Evolutionary conservation across 2,888 invertebrate genomes (phyloP).

Genomic region (Mayetiola destructor): DNA sequence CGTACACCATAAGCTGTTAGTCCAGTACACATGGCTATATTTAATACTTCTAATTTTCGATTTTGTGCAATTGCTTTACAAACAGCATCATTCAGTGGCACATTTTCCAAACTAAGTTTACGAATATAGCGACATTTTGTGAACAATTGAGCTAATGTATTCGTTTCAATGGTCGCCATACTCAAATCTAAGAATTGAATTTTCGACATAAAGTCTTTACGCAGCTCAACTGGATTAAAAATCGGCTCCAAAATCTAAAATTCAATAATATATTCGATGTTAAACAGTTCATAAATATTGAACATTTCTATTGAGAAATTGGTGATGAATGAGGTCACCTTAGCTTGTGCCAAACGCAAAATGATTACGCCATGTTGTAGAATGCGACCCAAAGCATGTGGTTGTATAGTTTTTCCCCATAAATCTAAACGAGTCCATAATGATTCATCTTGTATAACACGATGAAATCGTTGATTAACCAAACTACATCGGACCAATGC

Average conservation of each 20-base stretch:
- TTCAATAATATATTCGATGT: constrained; percentile 14
- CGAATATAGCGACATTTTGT: constrained; percentile 52
- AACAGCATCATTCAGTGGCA: constrained; percentile 46
- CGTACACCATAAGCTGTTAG: constrained; percentile 48
- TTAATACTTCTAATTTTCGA: constrained; percentile 57
- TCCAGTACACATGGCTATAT: constrained; percentile 69
- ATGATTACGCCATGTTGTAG: constrained; percentile 63
- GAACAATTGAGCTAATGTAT: constrained; percentile 44
- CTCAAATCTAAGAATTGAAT: constrained; percentile 79
- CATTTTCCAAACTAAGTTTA: constrained; percentile 75
- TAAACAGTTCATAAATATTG: constrained; percentile 8
- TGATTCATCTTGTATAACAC: constrained; percentile 67
- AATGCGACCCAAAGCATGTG: constrained; percentile 57
- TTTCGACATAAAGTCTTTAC: constrained; percentile 31
- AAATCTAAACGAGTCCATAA: constrained; percentile 77
- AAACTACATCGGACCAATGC: constrained; percentile 53
- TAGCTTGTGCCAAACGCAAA: constrained; percentile 64
- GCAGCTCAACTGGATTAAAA: constrained; percentile 31
- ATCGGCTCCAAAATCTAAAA: constrained; percentile 38
- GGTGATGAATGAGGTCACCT: constrained; percentile 21
- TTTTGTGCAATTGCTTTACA: constrained; percentile 54
- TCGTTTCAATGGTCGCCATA: constrained; percentile 51
- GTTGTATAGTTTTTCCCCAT: constrained; percentile 49
- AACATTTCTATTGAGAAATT: background rate
- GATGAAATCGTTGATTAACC: constrained; percentile 65